Conservation (phyloP, 2,888 invertebrate genomes). For the Patella pellucida region DNA sequence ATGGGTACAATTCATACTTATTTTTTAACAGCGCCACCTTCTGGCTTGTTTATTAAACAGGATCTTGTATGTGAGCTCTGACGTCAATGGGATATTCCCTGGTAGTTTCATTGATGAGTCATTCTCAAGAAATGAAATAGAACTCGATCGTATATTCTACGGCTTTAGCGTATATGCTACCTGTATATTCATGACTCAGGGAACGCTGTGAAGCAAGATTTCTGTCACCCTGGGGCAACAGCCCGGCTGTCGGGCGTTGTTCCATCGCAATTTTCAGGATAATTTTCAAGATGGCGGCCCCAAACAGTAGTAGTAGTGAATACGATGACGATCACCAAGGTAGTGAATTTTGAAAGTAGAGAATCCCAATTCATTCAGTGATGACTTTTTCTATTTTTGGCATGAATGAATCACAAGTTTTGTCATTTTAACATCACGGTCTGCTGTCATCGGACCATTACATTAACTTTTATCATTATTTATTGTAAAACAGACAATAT, state of each 20-base stretch:
- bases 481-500: too few species aligned
- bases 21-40: neutral
- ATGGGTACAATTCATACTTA: too few species aligned
- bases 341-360: slow-evolving; percentile 39
- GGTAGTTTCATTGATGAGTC: slow-evolving; percentile 66
- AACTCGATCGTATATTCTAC: slow-evolving; percentile 51
- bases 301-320: slow-evolving; percentile 45
- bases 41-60: neutral
- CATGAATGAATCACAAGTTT: slow-evolving; percentile 50
- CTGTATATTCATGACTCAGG: slow-evolving; percentile 37
- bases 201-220: slow-evolving; percentile 31
- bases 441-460: too few species aligned
- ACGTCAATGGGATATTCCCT: slow-evolving; percentile 69
- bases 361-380: slow-evolving; percentile 25
- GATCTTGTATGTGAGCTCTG: slow-evolving; percentile 19
- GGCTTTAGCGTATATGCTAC: slow-evolving; percentile 38
- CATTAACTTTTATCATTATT: too few species aligned
- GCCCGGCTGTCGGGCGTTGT: slow-evolving; percentile 33
- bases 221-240: slow-evolving; percentile 29
- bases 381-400: slow-evolving; percentile 51
- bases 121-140: slow-evolving; percentile 63
- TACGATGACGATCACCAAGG: slow-evolving; percentile 49
- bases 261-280: slow-evolving; percentile 38
- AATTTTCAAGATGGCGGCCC: slow-evolving; percentile 65
- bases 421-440: neutral